Base-by-base conservation (phyloP, 2,888 invertebrate genomes). In the Noctuana brunneofusca region DNA sequence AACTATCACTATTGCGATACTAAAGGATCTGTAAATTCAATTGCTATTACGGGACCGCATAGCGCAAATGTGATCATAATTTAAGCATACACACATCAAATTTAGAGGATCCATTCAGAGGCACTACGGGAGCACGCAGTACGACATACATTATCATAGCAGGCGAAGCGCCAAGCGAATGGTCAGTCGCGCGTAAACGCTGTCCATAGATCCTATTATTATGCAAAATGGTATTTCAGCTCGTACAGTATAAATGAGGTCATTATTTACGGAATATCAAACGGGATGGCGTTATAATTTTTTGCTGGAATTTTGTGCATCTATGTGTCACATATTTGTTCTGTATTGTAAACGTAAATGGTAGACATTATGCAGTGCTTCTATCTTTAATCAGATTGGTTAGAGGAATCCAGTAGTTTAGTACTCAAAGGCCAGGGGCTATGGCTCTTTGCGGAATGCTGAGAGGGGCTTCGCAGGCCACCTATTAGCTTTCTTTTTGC, bases 191-290 rank as follows among this genome's bases (percentile, higher is more conserved):
- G 41, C 38, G 41, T 55, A 38, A 35, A 55, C 55, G 24, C 38
- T 55, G 55, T 35, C 16, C 41, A 22, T 41, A 24, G 24, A 16
- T 46, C n/a, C 46, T 9, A 22, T 46, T 46, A 22, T 46, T 12
- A 46, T 43, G 46, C 46, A 56, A 56, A 56, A 46, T 46, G 56
- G 43, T 9, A 55, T 11, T 27, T 16, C 41, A 55, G 55, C 22
- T 46, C 46, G 35, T 20, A 14, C 20, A 57, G 38, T 2, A 18
- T 20, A 32, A 48, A 57, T 22, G 30, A 57, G 46, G 48, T 32
- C 46, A 32, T 57, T 32, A 48, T 57, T 57, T 16, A 43, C 55
- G 43, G 55, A 12, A 55, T 57, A 32, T 32, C 6, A 3, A 52
- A 52, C 52, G 18, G n/a, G n/a, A n/a, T n/a, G n/a, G n/a, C 43